Conservation (phyloP, 2,113 vertebrate genomes). For the Thoracochromis brauschi region DNA sequence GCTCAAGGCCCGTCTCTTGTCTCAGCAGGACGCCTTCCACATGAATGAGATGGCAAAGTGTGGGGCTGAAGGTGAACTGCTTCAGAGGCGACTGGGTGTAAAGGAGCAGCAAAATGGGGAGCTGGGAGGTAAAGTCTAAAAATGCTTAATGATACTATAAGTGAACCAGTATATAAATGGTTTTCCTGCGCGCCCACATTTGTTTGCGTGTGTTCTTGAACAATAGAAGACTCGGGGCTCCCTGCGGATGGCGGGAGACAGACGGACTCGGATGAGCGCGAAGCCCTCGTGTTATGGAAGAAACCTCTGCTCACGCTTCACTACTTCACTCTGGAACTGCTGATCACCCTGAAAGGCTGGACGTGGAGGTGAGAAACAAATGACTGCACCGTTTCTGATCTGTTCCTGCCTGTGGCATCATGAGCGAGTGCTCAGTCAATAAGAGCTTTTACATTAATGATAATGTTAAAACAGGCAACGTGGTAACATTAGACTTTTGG, state of each 20-base stretch:
- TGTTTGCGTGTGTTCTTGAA: neutral
- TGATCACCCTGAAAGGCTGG: slow-evolving; percentile 79
- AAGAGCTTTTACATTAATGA: neutral
- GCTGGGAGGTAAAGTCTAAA: slow-evolving; percentile 64
- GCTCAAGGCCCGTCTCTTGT: neutral
- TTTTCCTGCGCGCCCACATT: neutral
- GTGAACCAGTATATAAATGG: neutral
- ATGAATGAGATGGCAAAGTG: slow-evolving; percentile 79
- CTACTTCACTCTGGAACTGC: slow-evolving; percentile 83
- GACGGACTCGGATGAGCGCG: slow-evolving; percentile 74
- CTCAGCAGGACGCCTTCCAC: slow-evolving; percentile 11
- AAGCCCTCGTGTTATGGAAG: slow-evolving; percentile 81
- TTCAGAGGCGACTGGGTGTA: slow-evolving; percentile 68
- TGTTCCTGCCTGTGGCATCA: neutral
- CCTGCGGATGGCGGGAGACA: slow-evolving; percentile 70
- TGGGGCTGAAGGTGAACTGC: slow-evolving; percentile 68
- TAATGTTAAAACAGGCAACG: neutral
- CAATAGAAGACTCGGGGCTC: slow-evolving; percentile 51
- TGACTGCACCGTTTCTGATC: neutral
- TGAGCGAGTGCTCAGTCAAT: neutral
- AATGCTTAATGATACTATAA: neutral
- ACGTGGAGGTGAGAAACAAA: slow-evolving; percentile 77
- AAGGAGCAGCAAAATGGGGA: slow-evolving; percentile 79
- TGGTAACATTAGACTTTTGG: neutral
- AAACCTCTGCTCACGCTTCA: slow-evolving; percentile 79